Base-by-base conservation (phyloP, 1,140 invertebrate species). In the Stegodyphus mimosarum region DNA sequence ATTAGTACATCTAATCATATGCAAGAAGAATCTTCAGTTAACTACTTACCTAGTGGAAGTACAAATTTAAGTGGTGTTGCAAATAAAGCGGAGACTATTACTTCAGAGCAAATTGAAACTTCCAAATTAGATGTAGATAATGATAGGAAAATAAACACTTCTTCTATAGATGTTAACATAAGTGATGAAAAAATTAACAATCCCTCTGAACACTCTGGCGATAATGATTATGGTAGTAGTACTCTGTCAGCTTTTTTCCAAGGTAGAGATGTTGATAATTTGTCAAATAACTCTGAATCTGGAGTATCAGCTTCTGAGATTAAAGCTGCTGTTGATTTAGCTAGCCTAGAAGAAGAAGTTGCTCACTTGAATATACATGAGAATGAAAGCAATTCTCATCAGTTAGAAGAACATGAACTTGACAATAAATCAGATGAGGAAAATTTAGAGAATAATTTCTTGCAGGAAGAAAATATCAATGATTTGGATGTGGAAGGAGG, bases 201-300 rank as follows among this genome's bases (percentile, higher is more conserved):
- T 53, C 11, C 33, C 33, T 33, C 15, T 18, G 55, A 83, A 83
- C 33, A 64, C 49, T 11, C 63, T n/a, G 9, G 7, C 48, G 80
- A 74, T 69, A 18, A 17, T 10, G 81, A 84, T 9, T 75, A 76
- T 60, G 51, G 48, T 53, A 4, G 67, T 50, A 84, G 81, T 76
- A 75, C 73, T 2, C 64, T 84, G 17, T 75, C 81, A 53, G 81
- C 81, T n/a, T 84, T 84, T 17, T 84, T 84, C 55, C 81, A 84
- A 69, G 51, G 50, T 48, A 64, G 18, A 64, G 70, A 73, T 53
- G 55, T 18, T 15, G 52, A 53, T 17, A 72, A 81, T 52, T 64
- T 51, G 0, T 50, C 48, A 17, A 74, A 69, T 50, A 11, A 33
- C 49, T 13, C 49, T 5, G 60, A 76, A 17, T 6, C 15, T 69